Evolutionary conservation across 2,113 vertebrate genomes (phyloP).

Genomic region (Patagioenas fasciata): DNA sequence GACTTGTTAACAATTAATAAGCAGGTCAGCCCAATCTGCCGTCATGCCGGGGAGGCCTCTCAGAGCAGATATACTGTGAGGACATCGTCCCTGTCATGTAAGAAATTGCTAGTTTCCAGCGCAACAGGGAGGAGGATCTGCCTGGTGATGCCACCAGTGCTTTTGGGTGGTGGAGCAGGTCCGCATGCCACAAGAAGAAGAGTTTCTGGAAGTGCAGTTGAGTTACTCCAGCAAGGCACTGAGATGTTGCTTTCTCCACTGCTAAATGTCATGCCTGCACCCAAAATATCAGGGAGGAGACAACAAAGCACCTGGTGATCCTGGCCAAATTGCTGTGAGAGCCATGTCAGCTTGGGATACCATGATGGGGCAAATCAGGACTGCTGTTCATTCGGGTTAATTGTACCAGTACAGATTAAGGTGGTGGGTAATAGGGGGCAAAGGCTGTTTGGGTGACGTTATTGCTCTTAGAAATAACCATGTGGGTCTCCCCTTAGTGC

Average conservation of each 20-base stretch:
- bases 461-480: background rate
- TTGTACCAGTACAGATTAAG: background rate
- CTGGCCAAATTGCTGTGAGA: background rate
- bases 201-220: background rate
- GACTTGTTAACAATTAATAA: background rate
- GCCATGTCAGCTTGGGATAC: background rate
- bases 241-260: background rate
- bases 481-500: background rate
- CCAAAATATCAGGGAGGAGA: background rate
- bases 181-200: rapidly evolving
- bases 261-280: background rate
- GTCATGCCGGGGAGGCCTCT: background rate
- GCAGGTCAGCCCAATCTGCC: background rate
- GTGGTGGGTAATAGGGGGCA: background rate
- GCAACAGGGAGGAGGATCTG: background rate
- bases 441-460: background rate
- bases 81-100: background rate
- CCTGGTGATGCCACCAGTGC: background rate
- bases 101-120: background rate
- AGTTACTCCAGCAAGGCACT: background rate
- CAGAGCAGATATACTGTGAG: background rate
- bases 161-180: background rate
- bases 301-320: background rate
- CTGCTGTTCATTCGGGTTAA: background rate
- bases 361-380: background rate